A percentile compares a stretch with the other conserved stretches of the same genome.
Evolutionary conservation across 1,140 invertebrate genomes (phyloP).

Genomic region (Galleria mellonella): DNA sequence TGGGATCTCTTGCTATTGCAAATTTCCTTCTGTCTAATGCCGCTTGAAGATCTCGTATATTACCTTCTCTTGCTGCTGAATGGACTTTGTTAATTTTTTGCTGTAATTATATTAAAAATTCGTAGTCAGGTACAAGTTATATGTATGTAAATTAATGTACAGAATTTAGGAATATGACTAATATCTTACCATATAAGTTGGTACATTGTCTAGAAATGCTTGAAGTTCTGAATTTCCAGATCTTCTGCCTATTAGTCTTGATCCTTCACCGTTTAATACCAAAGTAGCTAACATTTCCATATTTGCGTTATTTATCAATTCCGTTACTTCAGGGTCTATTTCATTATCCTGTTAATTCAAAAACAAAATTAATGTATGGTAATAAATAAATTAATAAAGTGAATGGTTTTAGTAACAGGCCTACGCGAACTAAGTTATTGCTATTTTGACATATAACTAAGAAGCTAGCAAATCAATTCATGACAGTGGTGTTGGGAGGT

Average conservation of each 20-base stretch:
- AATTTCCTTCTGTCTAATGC: conserved; percentile 93
- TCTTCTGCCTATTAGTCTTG: conserved; percentile 82
- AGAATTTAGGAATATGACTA: background rate
- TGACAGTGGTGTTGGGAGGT: conserved; percentile 49
- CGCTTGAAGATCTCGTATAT: conserved; percentile 87
- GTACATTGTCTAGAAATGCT: conserved; percentile 92
- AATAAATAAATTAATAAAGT: background rate
- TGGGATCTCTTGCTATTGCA: conserved; percentile 87
- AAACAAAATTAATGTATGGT: background rate
- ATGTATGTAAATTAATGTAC: background rate
- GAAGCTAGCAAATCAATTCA: conserved; percentile 66
- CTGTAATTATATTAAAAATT: conserved; percentile 69
- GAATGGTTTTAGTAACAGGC: conserved; percentile 20
- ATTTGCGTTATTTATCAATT: conserved; percentile 82
- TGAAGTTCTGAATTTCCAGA: conserved; percentile 89
- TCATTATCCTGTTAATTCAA: conserved; percentile 52
- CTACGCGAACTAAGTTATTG: conserved; percentile 32
- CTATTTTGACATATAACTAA: conserved; percentile 47
- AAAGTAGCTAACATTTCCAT: conserved; percentile 92
- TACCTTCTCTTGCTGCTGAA: conserved; percentile 88
- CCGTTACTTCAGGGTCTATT: conserved; percentile 66
- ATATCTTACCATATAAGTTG: conserved; percentile 87
- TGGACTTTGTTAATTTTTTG: conserved; percentile 93
- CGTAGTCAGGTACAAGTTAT: background rate
- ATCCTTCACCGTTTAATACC: conserved; percentile 90